Evolutionary conservation across 2,888 invertebrate species (phyloP).

Genomic region (Apodemia zela): DNA sequence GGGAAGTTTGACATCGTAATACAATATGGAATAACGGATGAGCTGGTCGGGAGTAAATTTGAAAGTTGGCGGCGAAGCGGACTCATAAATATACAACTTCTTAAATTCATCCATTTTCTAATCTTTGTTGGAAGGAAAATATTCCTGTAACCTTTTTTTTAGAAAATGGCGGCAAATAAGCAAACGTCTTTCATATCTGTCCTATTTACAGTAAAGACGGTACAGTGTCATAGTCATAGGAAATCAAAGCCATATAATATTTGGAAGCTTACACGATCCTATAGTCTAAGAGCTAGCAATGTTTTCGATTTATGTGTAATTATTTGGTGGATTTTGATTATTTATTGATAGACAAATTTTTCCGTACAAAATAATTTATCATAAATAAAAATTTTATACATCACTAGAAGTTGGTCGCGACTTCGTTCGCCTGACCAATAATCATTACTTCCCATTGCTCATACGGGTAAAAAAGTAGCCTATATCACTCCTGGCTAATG

Average conservation of each 20-base stretch:
- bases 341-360: no score
- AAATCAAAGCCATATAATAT: no score
- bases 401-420: no score
- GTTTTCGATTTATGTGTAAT: neutral
- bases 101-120: neutral
- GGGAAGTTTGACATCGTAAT: conserved; percentile 15
- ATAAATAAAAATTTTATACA: neutral
- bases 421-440: no score
- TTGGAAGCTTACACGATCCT: no score
- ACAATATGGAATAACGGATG: conserved; percentile 14
- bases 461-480: no score
- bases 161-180: neutral
- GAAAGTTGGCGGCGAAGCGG: conserved; percentile 18
- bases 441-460: no score
- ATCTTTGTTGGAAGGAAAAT: neutral
- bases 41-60: conserved; percentile 14
- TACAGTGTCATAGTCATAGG: no score
- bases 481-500: no score
- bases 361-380: neutral
- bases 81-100: conserved; percentile 17
- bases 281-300: no score
- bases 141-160: neutral
- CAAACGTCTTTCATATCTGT: neutral
- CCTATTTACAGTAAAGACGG: neutral
- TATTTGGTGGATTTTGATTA: neutral